Evolutionary conservation across 2,797 vertebrate species (phyloP).

Genomic region (Heliangelus exortis): DNA sequence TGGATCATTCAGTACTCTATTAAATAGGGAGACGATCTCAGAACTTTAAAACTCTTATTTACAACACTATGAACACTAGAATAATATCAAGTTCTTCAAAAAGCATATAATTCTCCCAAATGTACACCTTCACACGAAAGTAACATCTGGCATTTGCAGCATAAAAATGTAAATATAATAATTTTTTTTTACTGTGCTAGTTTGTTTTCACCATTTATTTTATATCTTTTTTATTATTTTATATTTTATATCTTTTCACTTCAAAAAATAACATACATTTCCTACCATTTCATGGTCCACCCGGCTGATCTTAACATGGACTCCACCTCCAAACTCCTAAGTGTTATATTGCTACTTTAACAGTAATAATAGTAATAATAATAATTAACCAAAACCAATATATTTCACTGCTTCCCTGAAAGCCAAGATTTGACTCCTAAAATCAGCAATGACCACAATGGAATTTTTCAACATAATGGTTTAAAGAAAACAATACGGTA

Average conservation of each 20-base stretch:
- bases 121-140: constrained; percentile 60
- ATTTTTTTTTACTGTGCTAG: constrained; percentile 65
- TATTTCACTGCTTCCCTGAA: constrained; percentile 39
- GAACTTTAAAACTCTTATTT: constrained; percentile 77
- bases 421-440: constrained; percentile 29
- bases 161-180: constrained; percentile 73
- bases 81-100: constrained; percentile 70
- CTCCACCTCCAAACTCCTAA: constrained; percentile 12
- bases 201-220: constrained; percentile 57
- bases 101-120: constrained; percentile 67
- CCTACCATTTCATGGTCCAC: constrained; percentile 34
- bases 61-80: constrained; percentile 70
- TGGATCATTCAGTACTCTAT: constrained; percentile 67
- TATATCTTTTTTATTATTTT: constrained; percentile 40
- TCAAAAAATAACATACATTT: constrained; percentile 58
- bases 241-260: constrained; percentile 54
- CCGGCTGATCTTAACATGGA: constrained; percentile 22
- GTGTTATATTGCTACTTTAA: constrained; percentile 34
- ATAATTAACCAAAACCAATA: constrained; percentile 39
- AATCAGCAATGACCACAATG: background rate
- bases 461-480: constrained; percentile 26
- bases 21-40: constrained; percentile 66
- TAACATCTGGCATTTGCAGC: constrained; percentile 68
- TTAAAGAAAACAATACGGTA: constrained; percentile 18
- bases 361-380: background rate